These are phyloP conservation scores for Pygocentrus nattereri DNA, from an alignment of 2,797 vertebrate genomes.

Conservation along the genomic window DNA sequence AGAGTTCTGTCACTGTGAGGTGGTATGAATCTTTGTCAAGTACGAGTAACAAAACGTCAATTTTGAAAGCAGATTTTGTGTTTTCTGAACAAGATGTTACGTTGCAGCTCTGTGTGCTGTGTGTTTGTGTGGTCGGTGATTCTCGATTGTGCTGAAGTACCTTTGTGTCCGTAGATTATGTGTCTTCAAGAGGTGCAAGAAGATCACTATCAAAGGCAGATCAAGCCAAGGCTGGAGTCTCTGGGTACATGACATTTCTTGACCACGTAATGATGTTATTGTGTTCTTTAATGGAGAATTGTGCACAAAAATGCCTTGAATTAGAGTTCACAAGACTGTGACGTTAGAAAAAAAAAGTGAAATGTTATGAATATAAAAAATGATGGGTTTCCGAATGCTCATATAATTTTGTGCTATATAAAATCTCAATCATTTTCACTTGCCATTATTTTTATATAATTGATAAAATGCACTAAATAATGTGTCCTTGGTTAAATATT, in stretches of 20 bases:
- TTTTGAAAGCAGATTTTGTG: background rate
- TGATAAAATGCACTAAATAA: too few relatives aligned
- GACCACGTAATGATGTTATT: background rate
- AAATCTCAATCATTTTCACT: background rate
- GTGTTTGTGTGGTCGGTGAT: background rate
- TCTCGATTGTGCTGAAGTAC: background rate
- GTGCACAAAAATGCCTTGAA: background rate
- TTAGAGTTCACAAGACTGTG: background rate
- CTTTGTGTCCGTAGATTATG: slow-evolving; percentile 81
- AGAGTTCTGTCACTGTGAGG: too few relatives aligned
- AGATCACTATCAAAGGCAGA: slow-evolving; percentile 89
- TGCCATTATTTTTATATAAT: too few relatives aligned
- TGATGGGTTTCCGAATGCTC: too few relatives aligned
- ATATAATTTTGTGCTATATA: background rate
- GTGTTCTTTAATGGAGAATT: background rate
- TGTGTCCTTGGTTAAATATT: background rate
- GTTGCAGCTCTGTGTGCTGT: background rate
- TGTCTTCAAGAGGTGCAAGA: slow-evolving; percentile 98
- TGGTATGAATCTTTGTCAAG: background rate
- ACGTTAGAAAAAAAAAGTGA: background rate
- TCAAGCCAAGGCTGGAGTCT: slow-evolving; percentile 89
- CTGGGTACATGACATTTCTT: slow-evolving; percentile 79
- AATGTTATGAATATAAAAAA: too few relatives aligned
- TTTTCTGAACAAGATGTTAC: background rate
- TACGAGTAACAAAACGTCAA: background rate